Conservation (phyloP, 2,888 invertebrate genomes). For the Pyrrhia umbra region DNA sequence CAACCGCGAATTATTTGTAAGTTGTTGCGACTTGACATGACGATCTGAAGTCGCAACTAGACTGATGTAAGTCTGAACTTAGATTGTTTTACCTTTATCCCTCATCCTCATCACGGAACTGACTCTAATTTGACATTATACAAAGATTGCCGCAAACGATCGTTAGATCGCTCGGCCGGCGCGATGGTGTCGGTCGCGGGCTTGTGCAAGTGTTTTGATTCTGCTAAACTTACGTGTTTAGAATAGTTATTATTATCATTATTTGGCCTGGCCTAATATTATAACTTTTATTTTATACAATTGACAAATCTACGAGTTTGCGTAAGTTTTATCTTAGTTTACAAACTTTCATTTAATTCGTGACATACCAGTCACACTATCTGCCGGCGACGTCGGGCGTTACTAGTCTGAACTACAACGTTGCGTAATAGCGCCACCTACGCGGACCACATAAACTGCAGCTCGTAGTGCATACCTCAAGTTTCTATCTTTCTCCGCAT, state of each 20-base stretch:
- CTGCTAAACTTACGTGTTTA: constrained; percentile 26
- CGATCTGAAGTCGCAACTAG: constrained; percentile 71
- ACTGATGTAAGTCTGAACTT: constrained; percentile 82
- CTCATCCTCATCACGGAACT: constrained; percentile 48
- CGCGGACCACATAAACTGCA: neutral
- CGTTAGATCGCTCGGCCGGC: constrained; percentile 13
- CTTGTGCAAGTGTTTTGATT: constrained; percentile 52
- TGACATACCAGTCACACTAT: constrained; percentile 21
- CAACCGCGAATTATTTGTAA: constrained; percentile 59
- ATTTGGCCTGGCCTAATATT: constrained; percentile 29
- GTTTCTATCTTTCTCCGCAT: constrained; percentile 11
- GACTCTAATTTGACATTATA: constrained; percentile 49
- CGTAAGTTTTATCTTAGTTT: constrained; percentile 12
- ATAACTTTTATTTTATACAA: neutral
- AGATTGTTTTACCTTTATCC: constrained; percentile 58
- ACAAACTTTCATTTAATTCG: constrained; percentile 32
- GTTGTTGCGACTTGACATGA: constrained; percentile 61
- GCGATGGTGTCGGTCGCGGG: constrained; percentile 16
- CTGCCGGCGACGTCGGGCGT: constrained; percentile 37
- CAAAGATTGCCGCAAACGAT: constrained; percentile 20
- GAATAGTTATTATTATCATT: constrained; percentile 12
- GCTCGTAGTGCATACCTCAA: constrained; percentile 13
- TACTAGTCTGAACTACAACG: constrained; percentile 41
- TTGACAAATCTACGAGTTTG: constrained; percentile 7
- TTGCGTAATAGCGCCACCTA: constrained; percentile 36